Evolutionary conservation across 2,797 vertebrate genomes (phyloP).

Genomic region (Melopsittacus undulatus): DNA sequence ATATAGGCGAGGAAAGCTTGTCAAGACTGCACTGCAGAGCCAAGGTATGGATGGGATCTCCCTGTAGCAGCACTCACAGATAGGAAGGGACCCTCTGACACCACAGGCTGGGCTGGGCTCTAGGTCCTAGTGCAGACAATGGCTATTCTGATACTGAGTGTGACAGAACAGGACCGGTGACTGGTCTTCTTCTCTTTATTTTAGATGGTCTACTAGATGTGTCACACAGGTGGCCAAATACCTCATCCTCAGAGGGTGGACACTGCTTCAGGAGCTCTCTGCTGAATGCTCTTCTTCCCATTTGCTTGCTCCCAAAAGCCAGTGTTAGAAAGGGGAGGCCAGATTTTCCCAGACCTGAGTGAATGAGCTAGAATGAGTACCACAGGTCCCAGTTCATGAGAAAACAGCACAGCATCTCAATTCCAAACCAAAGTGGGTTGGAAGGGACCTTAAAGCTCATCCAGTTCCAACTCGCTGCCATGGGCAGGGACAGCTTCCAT

Average conservation of each 20-base stretch:
- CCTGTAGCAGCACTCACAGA: neutral
- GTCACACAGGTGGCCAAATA: neutral
- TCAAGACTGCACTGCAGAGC: neutral
- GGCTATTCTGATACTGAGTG: neutral
- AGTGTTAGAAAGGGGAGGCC: neutral
- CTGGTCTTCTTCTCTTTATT: neutral
- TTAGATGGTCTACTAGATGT: neutral
- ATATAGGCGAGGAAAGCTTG: neutral
- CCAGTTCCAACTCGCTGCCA: neutral
- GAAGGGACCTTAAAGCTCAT: neutral
- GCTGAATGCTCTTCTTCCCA: neutral
- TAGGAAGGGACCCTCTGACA: neutral
- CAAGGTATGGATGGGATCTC: neutral
- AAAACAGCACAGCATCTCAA: neutral
- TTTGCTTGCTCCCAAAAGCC: neutral
- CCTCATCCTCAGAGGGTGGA: neutral
- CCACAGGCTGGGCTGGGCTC: fast-evolving
- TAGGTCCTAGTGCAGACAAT: fast-evolving
- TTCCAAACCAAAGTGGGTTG: neutral
- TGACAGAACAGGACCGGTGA: neutral
- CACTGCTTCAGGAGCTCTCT: neutral
- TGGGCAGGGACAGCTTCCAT: neutral
- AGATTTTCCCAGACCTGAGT: neutral
- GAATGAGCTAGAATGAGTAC: neutral
- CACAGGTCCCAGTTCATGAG: neutral